Base-by-base conservation (phyloP, 1,140 invertebrate genomes). In the Heliconius nattereri region DNA sequence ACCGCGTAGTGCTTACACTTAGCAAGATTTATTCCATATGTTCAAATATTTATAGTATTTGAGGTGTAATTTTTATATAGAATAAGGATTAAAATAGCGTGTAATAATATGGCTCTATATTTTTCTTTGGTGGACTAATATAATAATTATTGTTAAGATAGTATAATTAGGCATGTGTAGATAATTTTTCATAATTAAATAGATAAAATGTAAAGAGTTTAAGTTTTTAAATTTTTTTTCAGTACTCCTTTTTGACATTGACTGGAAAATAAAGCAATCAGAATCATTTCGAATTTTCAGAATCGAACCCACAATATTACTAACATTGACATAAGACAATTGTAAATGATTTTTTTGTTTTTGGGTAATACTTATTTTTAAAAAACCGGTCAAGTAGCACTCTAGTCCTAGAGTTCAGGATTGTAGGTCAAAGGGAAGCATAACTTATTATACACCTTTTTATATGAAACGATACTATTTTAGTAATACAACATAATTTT, bases 1-100 rank as follows among this genome's bases (percentile, higher is more conserved):
- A 88, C 88, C 88, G 84, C 88, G 81, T 76, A 73, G 86, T 76
- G 79, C 76, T 80, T 75, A 75, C 74, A 75, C 78, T 81, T 79
- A 78, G 77, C 52, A 74, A 71, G 77, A 85, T 83, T 73, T 78
- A 78, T 75, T 71, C 82, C 79, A 80, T 81, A 78, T 84, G 75
- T 71, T 29, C 19, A 73, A 78, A 72, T 11, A 66, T 66, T 26
- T 66, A 66, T n/a, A 29, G 60, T 66, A 66, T 11, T 73, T 73
- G n/a, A 37, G 32, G 7, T 73, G 32, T 73, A 66, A 66, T 66
- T 66, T 23, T 66, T 23, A 29, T 66, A 16, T 16, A 1, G 6
- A 66, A 66, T 66, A 66, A 66, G 23, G 26, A 13, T 29, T 66
- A 66, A 66, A 66, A 26, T 66, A 16, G 60, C 13, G 60, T 66